Evolutionary conservation across 2,113 vertebrate species (phyloP).

Genomic region (Chaetodon auriga): DNA sequence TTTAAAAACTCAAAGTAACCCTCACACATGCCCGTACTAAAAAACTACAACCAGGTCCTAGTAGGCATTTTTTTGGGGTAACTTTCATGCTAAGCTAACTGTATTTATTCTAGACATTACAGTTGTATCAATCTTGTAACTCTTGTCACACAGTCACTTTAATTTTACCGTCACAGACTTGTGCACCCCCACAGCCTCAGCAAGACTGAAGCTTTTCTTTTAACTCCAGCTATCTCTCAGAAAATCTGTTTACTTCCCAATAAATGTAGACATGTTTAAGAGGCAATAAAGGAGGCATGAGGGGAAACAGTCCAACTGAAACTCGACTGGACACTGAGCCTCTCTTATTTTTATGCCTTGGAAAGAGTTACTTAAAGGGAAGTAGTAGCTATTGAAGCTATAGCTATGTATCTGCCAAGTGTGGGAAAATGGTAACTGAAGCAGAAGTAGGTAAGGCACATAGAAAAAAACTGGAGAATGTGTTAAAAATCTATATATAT

Average conservation of each 20-base stretch:
- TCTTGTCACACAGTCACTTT: too few species aligned
- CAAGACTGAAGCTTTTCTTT: neutral
- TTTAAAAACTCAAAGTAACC: too few species aligned
- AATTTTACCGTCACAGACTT: neutral
- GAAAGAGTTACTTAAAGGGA: neutral
- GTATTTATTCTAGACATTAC: neutral
- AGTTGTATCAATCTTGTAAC: too few species aligned
- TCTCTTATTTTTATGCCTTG: neutral
- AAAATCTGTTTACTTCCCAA: conserved; percentile 3
- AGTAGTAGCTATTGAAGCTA: neutral
- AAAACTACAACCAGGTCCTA: too few species aligned
- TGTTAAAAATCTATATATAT: too few species aligned
- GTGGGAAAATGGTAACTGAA: neutral
- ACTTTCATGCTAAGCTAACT: too few species aligned
- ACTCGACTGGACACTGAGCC: neutral
- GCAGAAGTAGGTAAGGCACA: neutral
- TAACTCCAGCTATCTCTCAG: neutral
- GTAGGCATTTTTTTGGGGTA: too few species aligned
- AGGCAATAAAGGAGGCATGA: neutral
- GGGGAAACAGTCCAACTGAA: neutral
- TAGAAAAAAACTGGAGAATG: neutral
- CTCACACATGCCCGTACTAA: too few species aligned
- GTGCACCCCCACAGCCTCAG: neutral
- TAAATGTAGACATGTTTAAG: conserved; percentile 7
- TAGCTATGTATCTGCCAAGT: neutral